Evolutionary conservation across 2,797 vertebrate species (phyloP).

Genomic region (Argentina silus): DNA sequence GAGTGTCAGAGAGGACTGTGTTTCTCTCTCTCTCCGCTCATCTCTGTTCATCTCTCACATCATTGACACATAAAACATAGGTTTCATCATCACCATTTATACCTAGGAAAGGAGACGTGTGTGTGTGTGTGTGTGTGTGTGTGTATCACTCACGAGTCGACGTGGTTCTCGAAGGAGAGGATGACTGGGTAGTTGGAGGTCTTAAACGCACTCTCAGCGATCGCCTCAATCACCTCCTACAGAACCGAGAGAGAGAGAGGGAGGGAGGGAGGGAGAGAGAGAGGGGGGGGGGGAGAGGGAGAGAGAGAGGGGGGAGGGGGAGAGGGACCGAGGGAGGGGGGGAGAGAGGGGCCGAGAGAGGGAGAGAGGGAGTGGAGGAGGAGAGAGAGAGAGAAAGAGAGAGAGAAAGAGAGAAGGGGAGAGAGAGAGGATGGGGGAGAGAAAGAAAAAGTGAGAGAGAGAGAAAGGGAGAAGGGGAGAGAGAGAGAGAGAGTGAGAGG

Average conservation of each 20-base stretch:
- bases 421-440: no score
- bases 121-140: neutral
- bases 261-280: neutral
- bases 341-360: neutral
- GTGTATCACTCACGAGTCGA: constrained; percentile 88
- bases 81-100: no score
- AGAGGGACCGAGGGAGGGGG: neutral
- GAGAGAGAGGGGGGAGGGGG: neutral
- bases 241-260: constrained; percentile 21
- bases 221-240: constrained; percentile 91
- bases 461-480: no score
- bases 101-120: neutral
- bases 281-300: neutral
- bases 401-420: neutral
- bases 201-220: constrained; percentile 91
- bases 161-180: constrained; percentile 94
- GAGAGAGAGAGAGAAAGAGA: neutral
- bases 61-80: no score
- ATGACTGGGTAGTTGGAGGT: constrained; percentile 87
- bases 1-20: neutral
- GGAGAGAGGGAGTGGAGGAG: neutral
- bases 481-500: no score
- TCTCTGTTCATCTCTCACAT: no score
- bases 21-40: no score
- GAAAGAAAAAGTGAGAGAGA: no score